Evolutionary conservation across 1,140 invertebrate species (phyloP).

Genomic region (Scaptodrosophila lebanonensis): DNA sequence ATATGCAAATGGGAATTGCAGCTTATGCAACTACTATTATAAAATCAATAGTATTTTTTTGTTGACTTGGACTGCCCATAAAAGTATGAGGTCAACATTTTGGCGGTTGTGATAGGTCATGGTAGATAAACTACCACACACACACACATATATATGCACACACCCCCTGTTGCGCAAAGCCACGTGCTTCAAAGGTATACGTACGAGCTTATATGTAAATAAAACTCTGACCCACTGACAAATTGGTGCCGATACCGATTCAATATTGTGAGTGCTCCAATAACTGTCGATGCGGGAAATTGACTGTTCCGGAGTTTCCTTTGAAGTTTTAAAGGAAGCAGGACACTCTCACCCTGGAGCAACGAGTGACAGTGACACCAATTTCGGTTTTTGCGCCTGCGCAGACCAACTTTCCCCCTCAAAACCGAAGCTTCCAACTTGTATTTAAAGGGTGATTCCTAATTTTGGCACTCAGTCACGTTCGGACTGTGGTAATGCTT

Average conservation of each 20-base stretch:
- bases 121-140: slow-evolving; percentile 5
- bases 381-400: slow-evolving; percentile 65
- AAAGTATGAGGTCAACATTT: slow-evolving; percentile 14
- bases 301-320: slow-evolving; percentile 16
- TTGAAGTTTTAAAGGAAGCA: slow-evolving; percentile 28
- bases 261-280: too few species aligned
- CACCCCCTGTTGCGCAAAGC: slow-evolving; percentile 3
- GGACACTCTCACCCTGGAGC: slow-evolving; percentile 34
- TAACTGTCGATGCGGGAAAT: too few species aligned
- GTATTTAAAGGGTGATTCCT: slow-evolving; percentile 49
- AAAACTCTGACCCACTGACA: slow-evolving; percentile 4
- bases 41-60: neutral
- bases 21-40: slow-evolving; percentile 7
- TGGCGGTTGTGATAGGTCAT: slow-evolving; percentile 38
- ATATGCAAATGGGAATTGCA: neutral
- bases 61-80: neutral
- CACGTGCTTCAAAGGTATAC: too few species aligned
- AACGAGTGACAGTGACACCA: slow-evolving; percentile 44
- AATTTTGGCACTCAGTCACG: slow-evolving; percentile 42
- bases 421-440: slow-evolving; percentile 5
- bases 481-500: slow-evolving; percentile 56
- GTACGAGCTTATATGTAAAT: slow-evolving; percentile 8
- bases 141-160: neutral
- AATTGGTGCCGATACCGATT: slow-evolving; percentile 15
- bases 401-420: slow-evolving; percentile 30